Evolutionary conservation across 2,888 invertebrate genomes (phyloP).

Genomic region (Hydriomena furcata): DNA sequence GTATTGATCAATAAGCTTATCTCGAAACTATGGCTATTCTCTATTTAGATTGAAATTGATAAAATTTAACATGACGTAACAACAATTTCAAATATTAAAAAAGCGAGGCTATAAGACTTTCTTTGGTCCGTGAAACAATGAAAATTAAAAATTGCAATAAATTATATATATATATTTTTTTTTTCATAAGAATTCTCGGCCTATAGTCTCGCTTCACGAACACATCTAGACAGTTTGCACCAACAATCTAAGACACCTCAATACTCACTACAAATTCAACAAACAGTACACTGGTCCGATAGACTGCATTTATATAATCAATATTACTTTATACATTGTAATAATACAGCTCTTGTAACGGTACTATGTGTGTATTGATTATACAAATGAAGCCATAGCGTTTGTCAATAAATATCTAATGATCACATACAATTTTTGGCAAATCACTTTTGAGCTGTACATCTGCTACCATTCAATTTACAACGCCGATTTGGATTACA

Average conservation of each 20-base stretch:
- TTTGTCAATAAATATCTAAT: slow-evolving; percentile 65
- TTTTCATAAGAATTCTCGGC: slow-evolving; percentile 32
- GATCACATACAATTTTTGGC: slow-evolving; percentile 79
- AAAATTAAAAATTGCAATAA: slow-evolving; percentile 21
- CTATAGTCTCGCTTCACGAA: slow-evolving; percentile 48
- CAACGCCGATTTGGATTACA: slow-evolving; percentile 20
- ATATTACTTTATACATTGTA: neutral
- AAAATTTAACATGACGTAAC: slow-evolving; percentile 70
- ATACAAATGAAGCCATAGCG: slow-evolving; percentile 29
- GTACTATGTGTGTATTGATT: neutral
- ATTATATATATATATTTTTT: slow-evolving; percentile 26
- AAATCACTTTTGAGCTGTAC: slow-evolving; percentile 70
- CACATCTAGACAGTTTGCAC: slow-evolving; percentile 66
- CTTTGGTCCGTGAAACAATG: slow-evolving; percentile 59
- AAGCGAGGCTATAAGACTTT: slow-evolving; percentile 53
- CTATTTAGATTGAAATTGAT: slow-evolving; percentile 59
- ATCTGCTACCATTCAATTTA: slow-evolving; percentile 36
- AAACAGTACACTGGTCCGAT: slow-evolving; percentile 76
- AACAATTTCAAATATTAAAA: slow-evolving; percentile 60
- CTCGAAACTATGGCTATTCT: slow-evolving; percentile 49
- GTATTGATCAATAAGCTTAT: slow-evolving; percentile 41
- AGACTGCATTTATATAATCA: slow-evolving; percentile 2
- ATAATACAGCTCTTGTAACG: too few species aligned
- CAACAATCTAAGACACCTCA: slow-evolving; percentile 78
- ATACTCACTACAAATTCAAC: slow-evolving; percentile 71